Conservation (phyloP, 2,888 invertebrate species). For the Yponomeuta evonymella region DNA sequence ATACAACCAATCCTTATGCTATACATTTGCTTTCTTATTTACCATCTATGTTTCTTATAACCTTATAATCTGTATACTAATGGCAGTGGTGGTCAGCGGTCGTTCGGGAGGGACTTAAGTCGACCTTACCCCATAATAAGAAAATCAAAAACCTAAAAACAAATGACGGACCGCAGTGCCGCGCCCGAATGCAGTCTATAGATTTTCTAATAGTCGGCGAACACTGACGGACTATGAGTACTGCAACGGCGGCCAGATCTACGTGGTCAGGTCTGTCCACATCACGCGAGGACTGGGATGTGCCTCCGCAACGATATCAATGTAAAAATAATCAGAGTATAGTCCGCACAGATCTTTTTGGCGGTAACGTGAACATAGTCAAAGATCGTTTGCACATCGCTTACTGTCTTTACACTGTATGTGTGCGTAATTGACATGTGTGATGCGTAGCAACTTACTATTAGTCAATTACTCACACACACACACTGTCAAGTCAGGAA, state of each 20-base stretch:
- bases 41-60: conserved; percentile 37
- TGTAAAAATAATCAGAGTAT: too few species aligned
- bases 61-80: conserved; percentile 51
- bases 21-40: conserved; percentile 31
- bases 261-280: not conserved
- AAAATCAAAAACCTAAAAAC: conserved; percentile 43
- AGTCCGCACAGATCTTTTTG: too few species aligned
- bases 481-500: too few species aligned
- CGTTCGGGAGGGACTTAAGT: conserved; percentile 55
- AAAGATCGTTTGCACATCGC: too few species aligned
- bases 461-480: too few species aligned
- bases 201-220: not conserved
- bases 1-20: conserved; percentile 5
- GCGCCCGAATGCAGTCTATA: not conserved
- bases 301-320: too few species aligned
- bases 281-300: too few species aligned
- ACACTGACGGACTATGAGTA: not conserved
- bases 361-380: too few species aligned
- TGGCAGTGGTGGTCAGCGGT: conserved; percentile 69
- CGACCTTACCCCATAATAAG: conserved; percentile 46
- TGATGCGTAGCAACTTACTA: too few species aligned
- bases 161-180: conserved; percentile 29
- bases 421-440: too few species aligned
- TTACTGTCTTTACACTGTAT: too few species aligned
- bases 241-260: not conserved